phyloP scores from a whole-genome alignment of 2,113 vertebrate species.

The Sarotherodon lohbergeri region DNA sequence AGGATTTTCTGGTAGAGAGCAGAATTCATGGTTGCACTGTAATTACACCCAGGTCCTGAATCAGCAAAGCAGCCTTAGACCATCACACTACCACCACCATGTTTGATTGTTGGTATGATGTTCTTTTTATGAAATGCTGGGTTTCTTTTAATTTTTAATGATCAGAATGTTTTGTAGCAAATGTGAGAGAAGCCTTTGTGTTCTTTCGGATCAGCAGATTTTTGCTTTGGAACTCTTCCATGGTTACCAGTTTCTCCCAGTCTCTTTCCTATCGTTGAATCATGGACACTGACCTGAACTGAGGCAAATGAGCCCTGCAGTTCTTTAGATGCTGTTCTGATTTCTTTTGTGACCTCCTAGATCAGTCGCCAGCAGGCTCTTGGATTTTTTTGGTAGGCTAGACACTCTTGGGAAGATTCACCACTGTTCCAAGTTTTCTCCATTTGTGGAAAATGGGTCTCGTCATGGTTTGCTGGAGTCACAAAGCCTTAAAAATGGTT shows the following conservation, averaged over 20 bases:
- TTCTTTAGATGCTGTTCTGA: neutral
- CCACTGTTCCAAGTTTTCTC: neutral
- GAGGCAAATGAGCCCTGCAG: neutral
- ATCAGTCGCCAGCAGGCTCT: neutral
- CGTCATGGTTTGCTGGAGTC: neutral
- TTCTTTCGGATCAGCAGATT: neutral
- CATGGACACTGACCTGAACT: neutral
- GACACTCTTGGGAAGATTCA: neutral
- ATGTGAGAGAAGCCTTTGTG: neutral
- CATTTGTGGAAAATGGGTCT: neutral
- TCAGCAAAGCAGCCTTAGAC: neutral
- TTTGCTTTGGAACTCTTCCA: neutral
- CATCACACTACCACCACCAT: neutral
- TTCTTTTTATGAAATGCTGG: accelerated
- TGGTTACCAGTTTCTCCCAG: neutral
- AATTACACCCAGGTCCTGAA: neutral
- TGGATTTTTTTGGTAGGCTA: accelerated
- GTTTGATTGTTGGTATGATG: neutral
- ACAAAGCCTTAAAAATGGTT: neutral
- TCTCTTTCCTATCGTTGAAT: neutral
- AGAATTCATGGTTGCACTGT: neutral
- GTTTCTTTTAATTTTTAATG: neutral
- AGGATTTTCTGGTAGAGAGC: neutral
- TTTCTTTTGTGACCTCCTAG: neutral
- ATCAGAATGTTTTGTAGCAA: neutral